phyloP scores from a whole-genome alignment of 2,888 invertebrate genomes.

The Amphipyra berbera region DNA sequence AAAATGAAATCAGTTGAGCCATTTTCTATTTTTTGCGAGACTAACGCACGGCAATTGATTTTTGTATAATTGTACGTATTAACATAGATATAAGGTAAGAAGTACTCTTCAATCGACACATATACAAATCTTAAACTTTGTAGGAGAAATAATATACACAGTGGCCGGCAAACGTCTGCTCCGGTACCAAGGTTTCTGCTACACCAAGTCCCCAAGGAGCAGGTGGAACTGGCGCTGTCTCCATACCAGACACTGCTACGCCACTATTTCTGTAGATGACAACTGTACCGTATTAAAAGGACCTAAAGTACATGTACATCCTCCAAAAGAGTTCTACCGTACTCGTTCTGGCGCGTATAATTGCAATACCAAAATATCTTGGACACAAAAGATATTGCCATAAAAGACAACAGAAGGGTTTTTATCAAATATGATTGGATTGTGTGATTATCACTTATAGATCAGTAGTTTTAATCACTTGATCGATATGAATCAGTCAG shows the following conservation, averaged over 20 bases:
- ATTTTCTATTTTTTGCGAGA: too few species aligned
- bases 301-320: slow-evolving; percentile 56
- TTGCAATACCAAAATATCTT: slow-evolving; percentile 20
- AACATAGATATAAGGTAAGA: too few species aligned
- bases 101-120: not conserved
- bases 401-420: not conserved
- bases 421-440: too few species aligned
- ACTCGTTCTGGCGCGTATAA: slow-evolving; percentile 42
- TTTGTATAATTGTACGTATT: too few species aligned
- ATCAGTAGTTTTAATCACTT: too few species aligned
- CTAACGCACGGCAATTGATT: too few species aligned
- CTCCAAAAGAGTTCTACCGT: slow-evolving; percentile 47
- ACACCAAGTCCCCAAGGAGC: slow-evolving; percentile 55
- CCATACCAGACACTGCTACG: slow-evolving; percentile 66
- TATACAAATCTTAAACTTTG: slow-evolving; percentile 21
- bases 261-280: slow-evolving; percentile 53
- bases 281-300: slow-evolving; percentile 32
- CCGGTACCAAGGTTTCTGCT: slow-evolving; percentile 63
- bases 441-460: too few species aligned
- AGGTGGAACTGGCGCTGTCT: slow-evolving; percentile 68
- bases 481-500: too few species aligned
- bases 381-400: slow-evolving; percentile 21
- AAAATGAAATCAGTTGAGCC: too few species aligned
- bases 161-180: slow-evolving; percentile 54
- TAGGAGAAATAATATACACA: slow-evolving; percentile 63